phyloP scores from a whole-genome alignment of 2,888 invertebrate genomes.

The Drosophila heteroneura region DNA sequence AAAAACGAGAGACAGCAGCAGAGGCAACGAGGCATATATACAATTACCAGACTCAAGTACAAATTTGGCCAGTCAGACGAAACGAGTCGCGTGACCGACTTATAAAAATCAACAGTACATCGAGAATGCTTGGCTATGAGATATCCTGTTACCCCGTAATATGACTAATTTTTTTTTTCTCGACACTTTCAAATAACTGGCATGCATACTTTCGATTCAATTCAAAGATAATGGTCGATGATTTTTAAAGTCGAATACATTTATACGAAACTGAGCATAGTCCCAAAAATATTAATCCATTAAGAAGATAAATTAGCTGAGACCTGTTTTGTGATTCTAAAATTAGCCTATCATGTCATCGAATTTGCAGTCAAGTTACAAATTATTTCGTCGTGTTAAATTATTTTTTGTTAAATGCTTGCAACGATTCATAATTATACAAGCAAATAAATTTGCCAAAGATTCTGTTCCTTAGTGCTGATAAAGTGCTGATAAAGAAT shows the following conservation, averaged over 20 bases:
- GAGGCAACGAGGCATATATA: constrained; percentile 13
- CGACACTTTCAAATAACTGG: neutral
- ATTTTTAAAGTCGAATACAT: too few relatives aligned
- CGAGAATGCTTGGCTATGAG: neutral
- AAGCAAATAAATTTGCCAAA: neutral
- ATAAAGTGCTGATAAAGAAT: neutral
- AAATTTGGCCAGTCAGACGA: constrained; percentile 24
- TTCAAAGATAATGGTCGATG: too few relatives aligned
- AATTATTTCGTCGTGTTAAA: neutral
- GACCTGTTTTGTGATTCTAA: neutral
- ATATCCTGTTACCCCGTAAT: neutral
- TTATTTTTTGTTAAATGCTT: neutral
- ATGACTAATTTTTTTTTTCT: neutral
- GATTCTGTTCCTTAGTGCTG: neutral
- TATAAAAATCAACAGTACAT: neutral
- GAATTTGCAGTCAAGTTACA: neutral
- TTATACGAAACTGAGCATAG: neutral
- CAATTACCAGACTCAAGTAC: constrained; percentile 25
- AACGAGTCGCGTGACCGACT: neutral
- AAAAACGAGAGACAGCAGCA: constrained; percentile 35
- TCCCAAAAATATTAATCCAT: neutral
- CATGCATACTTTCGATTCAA: neutral
- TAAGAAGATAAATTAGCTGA: neutral
- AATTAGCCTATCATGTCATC: neutral
- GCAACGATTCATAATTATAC: neutral